Evolutionary conservation across 2,113 vertebrate species (phyloP).

Genomic region (Clarias macrocephalus): DNA sequence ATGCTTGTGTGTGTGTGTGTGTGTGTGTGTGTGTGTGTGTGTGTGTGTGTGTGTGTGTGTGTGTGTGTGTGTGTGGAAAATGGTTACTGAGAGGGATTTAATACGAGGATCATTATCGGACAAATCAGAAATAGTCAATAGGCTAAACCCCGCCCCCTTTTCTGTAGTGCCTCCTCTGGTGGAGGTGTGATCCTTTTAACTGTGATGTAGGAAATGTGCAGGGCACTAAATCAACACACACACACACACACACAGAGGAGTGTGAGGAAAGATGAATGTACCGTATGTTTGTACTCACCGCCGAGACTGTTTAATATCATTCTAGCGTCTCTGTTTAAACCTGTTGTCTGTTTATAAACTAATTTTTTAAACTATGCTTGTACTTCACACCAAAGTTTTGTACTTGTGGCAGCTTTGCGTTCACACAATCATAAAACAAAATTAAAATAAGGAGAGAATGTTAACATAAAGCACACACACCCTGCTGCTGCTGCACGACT

Average conservation of each 20-base stretch:
- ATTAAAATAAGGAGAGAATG: background rate
- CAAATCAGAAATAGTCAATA: background rate
- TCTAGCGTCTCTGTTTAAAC: background rate
- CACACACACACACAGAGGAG: constrained; percentile 5
- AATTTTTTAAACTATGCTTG: constrained; percentile 13
- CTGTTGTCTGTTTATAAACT: constrained; percentile 16
- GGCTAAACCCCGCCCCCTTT: background rate
- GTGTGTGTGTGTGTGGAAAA: background rate
- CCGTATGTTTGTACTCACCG: constrained; percentile 2
- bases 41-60: too few species aligned
- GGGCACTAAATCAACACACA: background rate
- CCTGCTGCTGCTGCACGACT: constrained; percentile 7
- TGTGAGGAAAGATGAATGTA: constrained; percentile 14
- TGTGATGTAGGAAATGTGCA: background rate
- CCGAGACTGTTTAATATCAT: background rate
- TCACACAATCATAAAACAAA: constrained; percentile 31
- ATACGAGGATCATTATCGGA: background rate
- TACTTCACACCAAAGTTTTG: constrained; percentile 26
- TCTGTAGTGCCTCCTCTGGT: background rate
- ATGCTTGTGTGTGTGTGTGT: constrained; percentile 2
- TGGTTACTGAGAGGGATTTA: background rate
- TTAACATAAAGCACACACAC: constrained; percentile 24
- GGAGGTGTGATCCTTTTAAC: background rate
- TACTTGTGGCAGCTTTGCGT: constrained; percentile 37
- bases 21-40: background rate